Evolutionary conservation across 2,888 invertebrate genomes (phyloP), one percentile per base, ranked within the genome.

Genomic region (Apantesis nais): DNA sequence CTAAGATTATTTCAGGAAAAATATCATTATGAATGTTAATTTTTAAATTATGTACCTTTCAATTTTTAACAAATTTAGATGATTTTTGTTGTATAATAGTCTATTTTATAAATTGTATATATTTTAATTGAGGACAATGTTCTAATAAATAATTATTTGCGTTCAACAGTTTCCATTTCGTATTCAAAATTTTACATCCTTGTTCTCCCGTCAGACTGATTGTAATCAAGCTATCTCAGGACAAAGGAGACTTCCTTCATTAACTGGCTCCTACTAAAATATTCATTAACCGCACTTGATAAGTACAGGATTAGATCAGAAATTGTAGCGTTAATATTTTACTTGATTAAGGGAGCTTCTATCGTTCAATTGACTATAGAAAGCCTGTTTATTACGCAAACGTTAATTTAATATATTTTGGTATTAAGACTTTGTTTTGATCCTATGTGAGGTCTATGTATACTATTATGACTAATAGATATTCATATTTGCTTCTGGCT

Each of bases 191-290:
- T 80, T 75, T 85, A 86, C 81, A 84, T 86, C 85, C 77, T 71
- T 48, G 78, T 72, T 37, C 66, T 75, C 74, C 80, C 83, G 83
- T 86, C 88, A 86, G 87, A 80, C 82, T 85, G 85, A 82, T 74
- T 84, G 88, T 91, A 92, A 92, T 92, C 90, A 92, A 92, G 88
- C 89, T 87, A 92, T 92, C 89, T 78, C 81, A 85, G 88, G 83
- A 93, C 93, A 93, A 93, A 93, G 92, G 91, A 89, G 86, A 86
- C 88, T 86, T 89, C 89, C 89, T 93, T 93, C 90, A 93, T 93
- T 92, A 93, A 89, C 90, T 89, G 86, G 74, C 86, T 87, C 86
- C 89, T 87, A 87, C 87, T 93, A 90, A 92, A 93, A 93, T 93
- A 93, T 94, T 93, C 92, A 93, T 91, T 91, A 89, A 84, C 80